Evolutionary conservation across 2,113 vertebrate species (phyloP), one percentile per base, ranked within the genome.

Genomic region (Herpailurus yagouaroundi): DNA sequence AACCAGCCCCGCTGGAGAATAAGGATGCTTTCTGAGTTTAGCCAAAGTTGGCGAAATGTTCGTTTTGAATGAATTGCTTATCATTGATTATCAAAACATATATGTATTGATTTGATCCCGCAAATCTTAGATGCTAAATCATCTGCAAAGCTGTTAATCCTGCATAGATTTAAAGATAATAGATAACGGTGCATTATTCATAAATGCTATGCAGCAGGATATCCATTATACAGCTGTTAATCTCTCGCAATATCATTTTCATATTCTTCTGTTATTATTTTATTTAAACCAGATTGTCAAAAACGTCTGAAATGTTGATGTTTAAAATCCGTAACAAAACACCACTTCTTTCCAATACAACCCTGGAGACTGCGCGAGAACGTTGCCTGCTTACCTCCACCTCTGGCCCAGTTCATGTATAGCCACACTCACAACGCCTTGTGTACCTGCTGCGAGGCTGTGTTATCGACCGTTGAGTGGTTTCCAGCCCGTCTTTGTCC

Each of bases 161-260:
- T 89, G 74, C 91, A 94, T 41, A 96, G 96, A 89, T 97, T 97
- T 95, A 66, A 97, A 95, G 96, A 96, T 94, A 92, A 97, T 97
- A 1, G 1, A 36, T 57, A 50, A 92, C 27, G 41, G 27, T 79
- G 63, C 25, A 80, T 94, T 90, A 98, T 98, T 98, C 97, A 95
- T 96, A 98, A 91, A 71, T 18, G 48, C 50, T 91, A 38, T 63
- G 25, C 3, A 10, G 86, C 91, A 91, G 96, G 79, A 60, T 50
- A 95, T 48, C 79, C 82, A 83, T 89, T 83, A 69, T 36, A 77
- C 25, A 74, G 93, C 31, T 57, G 84, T 77, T 97, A 93, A 93
- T 95, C 82, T 93, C 86, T 31, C 91, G 29, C 48, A 89, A 71
- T 82, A 91, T 74, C 52, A 71, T 95, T 96, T 97, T 96, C 48